Percentiles rank a stretch among this genome's conserved stretches.
These are phyloP conservation scores for Tichodroma muraria DNA, from an alignment of 2,113 vertebrate genomes.

Conservation along the genomic window DNA sequence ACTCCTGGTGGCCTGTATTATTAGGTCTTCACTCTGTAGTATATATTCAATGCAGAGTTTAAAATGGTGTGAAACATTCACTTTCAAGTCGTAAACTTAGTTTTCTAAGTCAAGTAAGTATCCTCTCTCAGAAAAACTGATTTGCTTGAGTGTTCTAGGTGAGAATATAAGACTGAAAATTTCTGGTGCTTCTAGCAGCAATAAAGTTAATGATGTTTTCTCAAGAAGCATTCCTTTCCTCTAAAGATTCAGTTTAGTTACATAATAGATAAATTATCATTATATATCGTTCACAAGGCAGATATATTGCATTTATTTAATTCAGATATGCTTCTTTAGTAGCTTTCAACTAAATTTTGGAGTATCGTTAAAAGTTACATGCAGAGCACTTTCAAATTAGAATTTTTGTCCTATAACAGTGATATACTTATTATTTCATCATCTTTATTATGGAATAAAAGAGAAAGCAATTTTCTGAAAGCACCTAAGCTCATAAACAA, in stretches of 20 bases:
- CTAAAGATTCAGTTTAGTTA: slow-evolving; percentile 5
- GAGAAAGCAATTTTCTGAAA: not conserved
- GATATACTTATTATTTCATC: not conserved
- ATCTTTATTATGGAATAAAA: not conserved
- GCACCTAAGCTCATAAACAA: not conserved
- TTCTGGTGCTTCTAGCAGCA: not conserved
- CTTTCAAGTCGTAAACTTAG: not conserved
- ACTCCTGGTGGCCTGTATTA: not conserved
- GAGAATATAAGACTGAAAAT: slow-evolving; percentile 20
- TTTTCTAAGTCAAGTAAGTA: not conserved
- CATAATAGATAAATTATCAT: not conserved
- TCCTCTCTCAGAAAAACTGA: not conserved
- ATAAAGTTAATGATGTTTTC: slow-evolving; percentile 30
- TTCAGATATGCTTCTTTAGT: not conserved
- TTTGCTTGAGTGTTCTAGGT: slow-evolving; percentile 5
- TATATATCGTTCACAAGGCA: not conserved
- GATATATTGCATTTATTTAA: slow-evolving; percentile 34
- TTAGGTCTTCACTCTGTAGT: not conserved
- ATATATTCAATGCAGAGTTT: not conserved
- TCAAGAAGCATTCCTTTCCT: slow-evolving; percentile 18
- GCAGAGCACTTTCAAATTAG: not conserved
- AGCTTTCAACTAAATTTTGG: not conserved
- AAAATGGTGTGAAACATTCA: not conserved
- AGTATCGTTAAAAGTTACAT: not conserved
- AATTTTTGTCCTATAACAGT: not conserved